A percentile compares a stretch with the other conserved stretches of the same genome.
Evolutionary conservation across 1,140 invertebrate genomes (phyloP).

Genomic region (Heliconius melpomene): DNA sequence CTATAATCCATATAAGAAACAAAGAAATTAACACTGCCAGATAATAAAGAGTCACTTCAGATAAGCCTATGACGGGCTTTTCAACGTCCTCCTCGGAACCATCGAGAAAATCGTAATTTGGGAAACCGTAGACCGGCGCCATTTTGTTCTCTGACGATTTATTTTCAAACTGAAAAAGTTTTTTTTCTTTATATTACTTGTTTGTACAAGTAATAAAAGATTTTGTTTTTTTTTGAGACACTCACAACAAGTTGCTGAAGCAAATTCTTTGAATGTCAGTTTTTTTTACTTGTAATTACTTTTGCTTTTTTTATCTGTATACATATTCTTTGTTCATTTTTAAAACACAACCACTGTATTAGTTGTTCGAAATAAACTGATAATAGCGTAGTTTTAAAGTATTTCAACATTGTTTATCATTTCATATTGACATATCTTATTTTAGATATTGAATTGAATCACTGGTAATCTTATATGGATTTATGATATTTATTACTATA

Average conservation of each 20-base stretch:
- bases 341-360: constrained; percentile 12
- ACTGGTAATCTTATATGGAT: constrained; percentile 5
- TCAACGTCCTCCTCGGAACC: constrained; percentile 32
- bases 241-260: constrained; percentile 57
- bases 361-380: constrained; percentile 24
- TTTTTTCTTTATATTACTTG: neutral
- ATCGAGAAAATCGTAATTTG: constrained; percentile 50
- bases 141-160: constrained; percentile 34
- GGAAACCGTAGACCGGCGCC: constrained; percentile 47
- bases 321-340: constrained; percentile 26
- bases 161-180: neutral
- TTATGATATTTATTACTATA: neutral
- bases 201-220: constrained; percentile 2
- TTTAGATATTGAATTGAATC: constrained; percentile 32
- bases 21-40: constrained; percentile 59
- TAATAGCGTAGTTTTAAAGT: constrained; percentile 20
- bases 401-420: constrained; percentile 33
- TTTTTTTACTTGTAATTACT: neutral
- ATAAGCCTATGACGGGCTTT: constrained; percentile 38
- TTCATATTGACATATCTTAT: constrained; percentile 39
- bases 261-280: constrained; percentile 60
- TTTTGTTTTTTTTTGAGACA: constrained; percentile 27
- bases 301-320: neutral
- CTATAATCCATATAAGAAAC: constrained; percentile 59
- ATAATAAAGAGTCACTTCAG: constrained; percentile 66